Base-by-base conservation (phyloP, 2,888 invertebrate species). In the Rhimphoctona megacephalus region DNA sequence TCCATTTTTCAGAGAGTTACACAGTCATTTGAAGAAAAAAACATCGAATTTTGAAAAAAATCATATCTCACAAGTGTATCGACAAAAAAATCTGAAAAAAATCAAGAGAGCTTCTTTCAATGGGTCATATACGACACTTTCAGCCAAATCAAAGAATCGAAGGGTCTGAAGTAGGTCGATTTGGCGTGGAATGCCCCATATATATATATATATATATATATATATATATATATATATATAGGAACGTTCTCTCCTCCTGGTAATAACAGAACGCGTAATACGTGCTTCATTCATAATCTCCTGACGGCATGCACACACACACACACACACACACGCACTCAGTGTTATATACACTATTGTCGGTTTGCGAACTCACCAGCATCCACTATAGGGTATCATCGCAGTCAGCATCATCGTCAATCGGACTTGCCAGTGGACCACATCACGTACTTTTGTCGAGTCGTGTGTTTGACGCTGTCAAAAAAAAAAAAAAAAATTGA, bases 401-500 rank as follows among this genome's bases (percentile, higher is more conserved):
- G 33, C 64, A 64, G 52, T 57, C 79, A 79, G 79, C 79, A 79
- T 81, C 81, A 81, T 74, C 81, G 46, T 74, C 67, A 76, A 49
- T 54, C 72, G 61, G 80, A 74, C 81, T 11, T 33, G 76, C 67
- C 46, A 81, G 85, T 85, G 80, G 57, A 81, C 30, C 70, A 36
- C 22, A 73, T 30, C 72, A 66, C 91, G 87, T 89, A 91, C 52
- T 90, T 90, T 91, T 89, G 89, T 89, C 81, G 67, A 88, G 89
- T 78, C 83, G 61, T 74, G 57, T 52, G 17, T 30, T 80, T 49
- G 33, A 36, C 25, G 46, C 61, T 46, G 46, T 72, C 33, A 46
- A 70, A 25, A 64, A 61, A 25, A 78, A 70, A 46, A 70, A 46
- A 43, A 52, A 79, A 81, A 9, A 36, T 43, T 33, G 7, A 54